phyloP scores from a whole-genome alignment of 2,888 invertebrate genomes.

The Drosophila lutescens region DNA sequence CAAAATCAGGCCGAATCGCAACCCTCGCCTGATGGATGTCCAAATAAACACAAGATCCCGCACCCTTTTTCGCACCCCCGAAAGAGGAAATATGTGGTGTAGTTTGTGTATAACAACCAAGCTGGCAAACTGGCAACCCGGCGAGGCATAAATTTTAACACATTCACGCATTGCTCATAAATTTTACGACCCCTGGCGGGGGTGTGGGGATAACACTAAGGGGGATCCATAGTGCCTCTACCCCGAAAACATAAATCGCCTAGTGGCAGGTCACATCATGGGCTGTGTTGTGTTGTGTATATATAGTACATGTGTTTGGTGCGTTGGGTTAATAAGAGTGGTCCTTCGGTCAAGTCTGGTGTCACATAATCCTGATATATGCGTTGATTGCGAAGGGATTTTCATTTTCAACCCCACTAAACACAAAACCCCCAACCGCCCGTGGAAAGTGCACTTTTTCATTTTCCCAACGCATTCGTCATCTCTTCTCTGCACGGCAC shows the following conservation, averaged over 20 bases:
- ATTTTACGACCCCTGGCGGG: conserved; percentile 53
- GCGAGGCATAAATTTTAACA: conserved; percentile 54
- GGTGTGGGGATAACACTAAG: background rate
- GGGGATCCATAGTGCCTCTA: background rate
- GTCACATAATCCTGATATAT: conserved; percentile 35
- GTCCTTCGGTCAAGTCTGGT: conserved; percentile 16
- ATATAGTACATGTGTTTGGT: background rate
- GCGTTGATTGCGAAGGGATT: conserved; percentile 4
- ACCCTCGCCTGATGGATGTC: conserved; percentile 8
- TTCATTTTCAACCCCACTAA: background rate
- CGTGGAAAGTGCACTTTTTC: conserved; percentile 19
- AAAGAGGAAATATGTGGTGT: too few species aligned
- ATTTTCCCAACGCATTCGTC: conserved; percentile 8
- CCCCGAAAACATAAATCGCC: conserved; percentile 52
- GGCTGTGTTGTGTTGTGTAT: conserved; percentile 4
- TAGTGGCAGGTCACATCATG: conserved; percentile 33
- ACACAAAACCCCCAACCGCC: too few species aligned
- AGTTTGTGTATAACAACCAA: conserved; percentile 1
- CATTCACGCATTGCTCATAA: conserved; percentile 64
- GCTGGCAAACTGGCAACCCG: conserved; percentile 1
- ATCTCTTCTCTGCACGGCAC: conserved; percentile 13
- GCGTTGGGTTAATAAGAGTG: conserved; percentile 33
- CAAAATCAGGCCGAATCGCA: conserved; percentile 5
- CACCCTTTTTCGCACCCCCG: conserved; percentile 3
- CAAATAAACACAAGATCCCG: conserved; percentile 10